A percentile compares a stretch with the other conserved stretches of the same genome.
Conservation (phyloP, 2,797 vertebrate genomes). For the Parambassis ranga region DNA sequence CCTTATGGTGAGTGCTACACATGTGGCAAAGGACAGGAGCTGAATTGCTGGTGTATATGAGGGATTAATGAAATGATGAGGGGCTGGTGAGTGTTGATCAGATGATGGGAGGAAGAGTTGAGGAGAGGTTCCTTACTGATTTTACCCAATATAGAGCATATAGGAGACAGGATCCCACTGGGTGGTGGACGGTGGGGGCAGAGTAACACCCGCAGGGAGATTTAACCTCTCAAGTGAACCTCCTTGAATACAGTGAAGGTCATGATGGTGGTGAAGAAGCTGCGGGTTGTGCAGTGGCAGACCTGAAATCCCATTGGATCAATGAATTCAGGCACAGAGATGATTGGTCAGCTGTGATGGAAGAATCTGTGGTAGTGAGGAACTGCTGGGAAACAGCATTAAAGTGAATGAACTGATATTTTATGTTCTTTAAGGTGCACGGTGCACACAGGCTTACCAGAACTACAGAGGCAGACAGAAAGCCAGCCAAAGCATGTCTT, state of each 20-base stretch:
- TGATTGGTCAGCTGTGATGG: background rate
- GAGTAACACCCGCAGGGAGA: constrained; percentile 1
- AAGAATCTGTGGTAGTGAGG: background rate
- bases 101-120: background rate
- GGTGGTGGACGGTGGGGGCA: background rate
- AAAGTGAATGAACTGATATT: no score
- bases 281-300: background rate
- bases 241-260: background rate
- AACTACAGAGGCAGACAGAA: no score
- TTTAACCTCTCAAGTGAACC: background rate
- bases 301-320: background rate
- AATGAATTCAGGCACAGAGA: background rate
- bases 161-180: background rate
- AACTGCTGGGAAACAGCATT: background rate
- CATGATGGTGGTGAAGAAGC: background rate
- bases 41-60: background rate
- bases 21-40: background rate
- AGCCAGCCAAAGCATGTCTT: no score
- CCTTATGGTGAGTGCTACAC: background rate
- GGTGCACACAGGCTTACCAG: no score
- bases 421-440: no score
- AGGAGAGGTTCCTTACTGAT: background rate
- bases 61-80: background rate
- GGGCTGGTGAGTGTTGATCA: background rate
- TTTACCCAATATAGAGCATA: background rate